Evolutionary conservation across 2,797 vertebrate genomes (phyloP).

Genomic region (Gobio occitaniae): DNA sequence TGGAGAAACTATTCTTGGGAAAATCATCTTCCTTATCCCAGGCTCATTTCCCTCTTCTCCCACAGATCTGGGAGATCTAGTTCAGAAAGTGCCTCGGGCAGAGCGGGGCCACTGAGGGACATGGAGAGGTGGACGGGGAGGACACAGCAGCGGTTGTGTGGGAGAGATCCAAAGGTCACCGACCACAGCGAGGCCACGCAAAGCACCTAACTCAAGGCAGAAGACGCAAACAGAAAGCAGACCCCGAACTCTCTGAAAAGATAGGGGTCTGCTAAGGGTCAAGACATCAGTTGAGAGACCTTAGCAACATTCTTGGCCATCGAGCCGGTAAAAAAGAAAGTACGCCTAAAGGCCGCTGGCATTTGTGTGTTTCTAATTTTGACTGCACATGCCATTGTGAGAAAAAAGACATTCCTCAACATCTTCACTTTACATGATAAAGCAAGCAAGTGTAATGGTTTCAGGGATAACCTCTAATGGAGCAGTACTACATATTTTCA

Average conservation of each 20-base stretch:
- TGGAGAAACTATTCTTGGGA: slow-evolving; percentile 71
- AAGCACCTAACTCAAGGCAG: slow-evolving; percentile 78
- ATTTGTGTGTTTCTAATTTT: slow-evolving; percentile 62
- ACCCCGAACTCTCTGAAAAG: slow-evolving; percentile 54
- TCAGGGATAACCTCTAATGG: slow-evolving; percentile 7
- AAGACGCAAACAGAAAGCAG: slow-evolving; percentile 68
- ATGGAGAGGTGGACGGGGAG: slow-evolving; percentile 50
- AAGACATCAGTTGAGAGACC: slow-evolving; percentile 54
- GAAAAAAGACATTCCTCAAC: slow-evolving; percentile 54
- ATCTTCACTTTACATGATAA: slow-evolving; percentile 37
- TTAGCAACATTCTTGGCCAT: slow-evolving; percentile 45
- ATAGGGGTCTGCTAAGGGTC: slow-evolving; percentile 51
- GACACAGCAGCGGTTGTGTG: slow-evolving; percentile 72
- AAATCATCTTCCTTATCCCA: slow-evolving; percentile 66
- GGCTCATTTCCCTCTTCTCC: slow-evolving; percentile 69
- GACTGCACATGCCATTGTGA: slow-evolving; percentile 26
- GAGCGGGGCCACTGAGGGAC: slow-evolving; percentile 63
- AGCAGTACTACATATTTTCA: background rate
- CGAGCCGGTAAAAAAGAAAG: slow-evolving; percentile 38
- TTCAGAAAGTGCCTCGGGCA: slow-evolving; percentile 78
- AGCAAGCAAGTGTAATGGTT: slow-evolving; percentile 24
- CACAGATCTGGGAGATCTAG: slow-evolving; percentile 74
- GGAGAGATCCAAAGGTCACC: slow-evolving; percentile 76
- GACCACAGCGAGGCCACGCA: slow-evolving; percentile 75
- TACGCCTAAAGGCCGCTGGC: slow-evolving; percentile 44